These are phyloP conservation scores for Rhinella marina DNA, from an alignment of 2,797 vertebrate species.

Conservation along the genomic window DNA sequence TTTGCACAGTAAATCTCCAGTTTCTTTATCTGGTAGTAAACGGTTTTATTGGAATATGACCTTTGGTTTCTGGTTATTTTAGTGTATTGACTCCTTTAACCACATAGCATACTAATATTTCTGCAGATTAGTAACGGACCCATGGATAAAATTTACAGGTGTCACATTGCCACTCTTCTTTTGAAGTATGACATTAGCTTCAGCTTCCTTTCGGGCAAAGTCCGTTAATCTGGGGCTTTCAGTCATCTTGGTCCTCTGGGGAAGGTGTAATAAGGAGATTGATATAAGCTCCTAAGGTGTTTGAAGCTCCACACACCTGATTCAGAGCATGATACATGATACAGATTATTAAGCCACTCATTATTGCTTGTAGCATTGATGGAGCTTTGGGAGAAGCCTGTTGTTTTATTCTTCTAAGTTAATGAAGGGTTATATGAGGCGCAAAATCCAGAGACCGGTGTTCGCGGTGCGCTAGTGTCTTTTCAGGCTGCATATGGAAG, in stretches of 20 bases:
- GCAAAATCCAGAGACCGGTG: background rate
- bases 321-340: background rate
- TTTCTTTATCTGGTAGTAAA: background rate
- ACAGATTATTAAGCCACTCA: background rate
- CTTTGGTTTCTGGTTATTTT: background rate
- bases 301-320: background rate
- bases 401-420: background rate
- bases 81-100: background rate
- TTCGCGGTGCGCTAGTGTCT: background rate
- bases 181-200: background rate
- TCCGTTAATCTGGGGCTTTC: background rate
- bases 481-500: background rate
- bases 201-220: background rate
- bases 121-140: background rate
- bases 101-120: background rate
- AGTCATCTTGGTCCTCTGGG: background rate
- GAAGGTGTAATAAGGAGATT: background rate
- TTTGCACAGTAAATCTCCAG: background rate
- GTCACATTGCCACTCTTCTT: background rate
- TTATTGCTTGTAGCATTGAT: background rate
- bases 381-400: background rate
- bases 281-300: constrained; percentile 7
- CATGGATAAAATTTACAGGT: background rate
- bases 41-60: background rate
- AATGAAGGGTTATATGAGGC: background rate